A percentile compares a stretch with the other conserved stretches of the same genome.
Evolutionary conservation across 2,797 vertebrate species (phyloP).

Genomic region (Masticophis lateralis): DNA sequence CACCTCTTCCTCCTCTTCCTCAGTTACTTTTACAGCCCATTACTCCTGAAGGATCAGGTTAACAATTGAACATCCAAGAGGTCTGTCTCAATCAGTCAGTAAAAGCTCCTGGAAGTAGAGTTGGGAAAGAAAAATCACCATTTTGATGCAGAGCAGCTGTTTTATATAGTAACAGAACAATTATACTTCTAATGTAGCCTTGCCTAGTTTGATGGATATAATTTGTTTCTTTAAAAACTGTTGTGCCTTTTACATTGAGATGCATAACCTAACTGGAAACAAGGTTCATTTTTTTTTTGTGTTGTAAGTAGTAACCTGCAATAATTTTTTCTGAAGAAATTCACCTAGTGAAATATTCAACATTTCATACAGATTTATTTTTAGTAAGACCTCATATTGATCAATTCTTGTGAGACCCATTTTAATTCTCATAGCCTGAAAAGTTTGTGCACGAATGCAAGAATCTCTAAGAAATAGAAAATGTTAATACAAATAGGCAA

Average conservation of each 20-base stretch:
- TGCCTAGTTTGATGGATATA: background rate
- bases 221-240: background rate
- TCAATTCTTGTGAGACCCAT: background rate
- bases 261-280: background rate
- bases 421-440: background rate
- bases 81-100: background rate
- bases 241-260: background rate
- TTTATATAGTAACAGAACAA: background rate
- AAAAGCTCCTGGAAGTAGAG: background rate
- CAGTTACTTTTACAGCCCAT: background rate
- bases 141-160: background rate
- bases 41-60: background rate
- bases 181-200: too few relatives aligned
- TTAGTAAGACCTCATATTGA: background rate
- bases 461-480: background rate
- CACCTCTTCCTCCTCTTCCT: background rate
- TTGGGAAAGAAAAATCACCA: background rate
- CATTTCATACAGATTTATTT: background rate
- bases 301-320: background rate
- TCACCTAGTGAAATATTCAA: background rate
- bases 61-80: background rate
- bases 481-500: background rate
- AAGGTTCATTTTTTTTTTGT: background rate
- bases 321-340: background rate
- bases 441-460: background rate